Evolutionary conservation across 2,797 vertebrate species (phyloP), one percentile per base, ranked within the genome.

Genomic region (Melanotaenia maccullochi): DNA sequence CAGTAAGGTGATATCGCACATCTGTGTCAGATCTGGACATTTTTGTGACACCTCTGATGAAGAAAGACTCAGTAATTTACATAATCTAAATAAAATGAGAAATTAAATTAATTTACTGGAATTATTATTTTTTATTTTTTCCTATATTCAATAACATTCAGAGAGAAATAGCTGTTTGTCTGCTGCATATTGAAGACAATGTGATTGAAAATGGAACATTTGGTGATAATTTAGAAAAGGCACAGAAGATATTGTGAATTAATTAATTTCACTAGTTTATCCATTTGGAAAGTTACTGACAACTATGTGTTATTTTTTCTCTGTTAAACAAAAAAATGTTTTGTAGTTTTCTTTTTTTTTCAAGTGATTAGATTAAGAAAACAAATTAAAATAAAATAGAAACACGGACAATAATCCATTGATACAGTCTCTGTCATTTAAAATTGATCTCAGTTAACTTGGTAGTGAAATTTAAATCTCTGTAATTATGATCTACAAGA

Each of bases 121-220:
- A 62, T 60, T 80, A 32, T 71, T n/a, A n/a, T 84, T 79, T 77
- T 40, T 71, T 61, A 33, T 8, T 33, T 33, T 33, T 7, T 33
- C 55, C 24, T 77, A 83, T 83, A 69, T 85, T 83, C 70, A 61
- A 74, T 54, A 65, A 75, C 68, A 84, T 84, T 69, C 75, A 58
- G 33, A 61, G 8, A 38, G 24, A 70, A 76, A 73, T 86, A 20
- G 2, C 32, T 72, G 67, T 71, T 70, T 56, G 60, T 67, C 68
- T 58, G 0, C 11, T 5, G 42, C 73, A 66, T 38, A 75, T 55
- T 70, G 25, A 75, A 68, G 57, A 44, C 72, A 64, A 59, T 61
- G 35, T 56, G 52, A 81, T 57, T 62, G 32, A 65, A 85, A 74
- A 83, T 75, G 11, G 75, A 79, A 76, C 36, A 62, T 58, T 60